A percentile compares a stretch with the other conserved stretches of the same genome.
Conservation (phyloP, 2,797 vertebrate genomes). For the Dryobates pubescens region DNA sequence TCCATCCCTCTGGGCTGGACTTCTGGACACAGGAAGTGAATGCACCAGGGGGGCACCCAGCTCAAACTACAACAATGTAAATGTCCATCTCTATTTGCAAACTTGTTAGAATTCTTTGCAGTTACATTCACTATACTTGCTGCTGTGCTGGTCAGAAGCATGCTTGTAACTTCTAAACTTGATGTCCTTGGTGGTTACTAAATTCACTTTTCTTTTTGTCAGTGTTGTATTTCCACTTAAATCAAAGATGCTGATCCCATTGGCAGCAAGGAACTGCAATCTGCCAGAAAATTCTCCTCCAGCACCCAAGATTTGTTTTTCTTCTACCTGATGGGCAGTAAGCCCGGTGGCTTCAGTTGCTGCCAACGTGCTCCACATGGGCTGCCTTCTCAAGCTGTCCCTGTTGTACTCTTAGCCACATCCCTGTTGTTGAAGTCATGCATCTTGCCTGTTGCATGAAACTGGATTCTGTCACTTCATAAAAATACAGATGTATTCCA, state of each 20-base stretch:
- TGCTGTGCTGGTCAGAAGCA: neutral
- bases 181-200: neutral
- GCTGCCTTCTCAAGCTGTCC: neutral
- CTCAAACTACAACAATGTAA: no score
- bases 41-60: no score
- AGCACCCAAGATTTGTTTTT: neutral
- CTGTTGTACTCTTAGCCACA: accelerated
- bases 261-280: neutral
- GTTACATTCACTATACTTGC: neutral
- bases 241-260: neutral
- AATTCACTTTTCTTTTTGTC: neutral
- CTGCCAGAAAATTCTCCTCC: neutral
- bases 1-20: no score
- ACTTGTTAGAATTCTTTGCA: neutral
- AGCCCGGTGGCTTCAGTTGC: neutral
- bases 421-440: accelerated
- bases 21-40: no score
- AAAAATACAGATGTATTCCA: neutral
- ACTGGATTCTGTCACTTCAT: neutral
- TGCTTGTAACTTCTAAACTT: neutral
- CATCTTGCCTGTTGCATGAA: neutral
- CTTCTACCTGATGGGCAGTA: accelerated
- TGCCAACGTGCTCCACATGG: accelerated
- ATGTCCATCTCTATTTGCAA: neutral
- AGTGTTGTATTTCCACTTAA: neutral